Conservation (phyloP, 1,140 invertebrate species). For the Bombus cullumanus region DNA sequence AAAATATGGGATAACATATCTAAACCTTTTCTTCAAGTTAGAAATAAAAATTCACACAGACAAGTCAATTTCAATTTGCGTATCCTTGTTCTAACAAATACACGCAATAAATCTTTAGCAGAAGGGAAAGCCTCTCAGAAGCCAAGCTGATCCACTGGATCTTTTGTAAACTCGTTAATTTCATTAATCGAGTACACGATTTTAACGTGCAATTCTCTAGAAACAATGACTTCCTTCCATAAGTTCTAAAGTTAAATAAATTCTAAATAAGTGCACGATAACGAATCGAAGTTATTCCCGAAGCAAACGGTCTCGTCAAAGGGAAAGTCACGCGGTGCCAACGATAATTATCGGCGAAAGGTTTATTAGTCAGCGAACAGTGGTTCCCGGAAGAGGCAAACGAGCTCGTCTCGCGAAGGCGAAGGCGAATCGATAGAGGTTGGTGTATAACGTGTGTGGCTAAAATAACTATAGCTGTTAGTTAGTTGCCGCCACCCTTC, state of each 20-base stretch:
- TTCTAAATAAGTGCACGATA: too few species aligned
- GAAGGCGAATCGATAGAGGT: constrained; percentile 61
- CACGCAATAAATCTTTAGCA: too few species aligned
- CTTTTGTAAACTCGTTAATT: not conserved
- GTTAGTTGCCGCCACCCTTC: constrained; percentile 65
- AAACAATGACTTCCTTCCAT: too few species aligned
- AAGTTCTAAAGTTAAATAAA: too few species aligned
- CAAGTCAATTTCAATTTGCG: too few species aligned
- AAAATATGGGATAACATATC: not conserved
- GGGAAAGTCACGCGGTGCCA: too few species aligned
- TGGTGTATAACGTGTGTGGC: constrained; percentile 10
- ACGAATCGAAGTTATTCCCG: not conserved
- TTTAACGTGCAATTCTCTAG: too few species aligned
- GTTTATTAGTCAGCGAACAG: constrained; percentile 52
- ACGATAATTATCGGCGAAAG: not conserved
- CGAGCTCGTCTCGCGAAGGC: constrained; percentile 41
- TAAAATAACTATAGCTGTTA: constrained; percentile 32
- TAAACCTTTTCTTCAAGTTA: not conserved
- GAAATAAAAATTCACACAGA: too few species aligned
- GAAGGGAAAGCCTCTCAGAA: too few species aligned
- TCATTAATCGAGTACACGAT: not conserved
- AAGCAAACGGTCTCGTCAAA: not conserved
- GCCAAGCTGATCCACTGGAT: too few species aligned
- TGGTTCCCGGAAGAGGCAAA: constrained; percentile 48
- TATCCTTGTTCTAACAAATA: not conserved